Percentiles rank a stretch among this genome's conserved stretches.
phyloP scores from a whole-genome alignment of 2,888 invertebrate species.

The Alentia gelatinosa region DNA sequence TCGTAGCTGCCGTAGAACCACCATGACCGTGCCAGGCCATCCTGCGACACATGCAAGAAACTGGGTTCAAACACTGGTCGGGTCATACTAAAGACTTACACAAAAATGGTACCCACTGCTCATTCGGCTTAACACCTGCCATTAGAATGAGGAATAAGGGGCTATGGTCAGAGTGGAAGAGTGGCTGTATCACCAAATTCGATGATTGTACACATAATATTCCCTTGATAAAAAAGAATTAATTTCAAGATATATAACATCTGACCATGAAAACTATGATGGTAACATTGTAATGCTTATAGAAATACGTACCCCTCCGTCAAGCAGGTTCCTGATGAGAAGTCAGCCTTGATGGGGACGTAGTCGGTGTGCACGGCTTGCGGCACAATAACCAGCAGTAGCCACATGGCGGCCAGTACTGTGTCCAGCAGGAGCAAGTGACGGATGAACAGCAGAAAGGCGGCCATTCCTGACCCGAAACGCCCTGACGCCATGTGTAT shows the following conservation, averaged over 20 bases:
- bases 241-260: too few relatives aligned
- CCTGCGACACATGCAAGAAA: neutral
- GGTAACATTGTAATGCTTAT: too few relatives aligned
- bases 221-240: too few relatives aligned
- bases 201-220: too few relatives aligned
- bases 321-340: conserved; percentile 41
- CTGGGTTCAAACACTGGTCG: neutral
- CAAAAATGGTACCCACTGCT: too few relatives aligned
- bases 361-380: conserved; percentile 9
- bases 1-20: conserved; percentile 43
- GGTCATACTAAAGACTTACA: too few relatives aligned
- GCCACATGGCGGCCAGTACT: neutral
- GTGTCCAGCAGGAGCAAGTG: conserved; percentile 4
- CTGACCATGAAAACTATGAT: too few relatives aligned
- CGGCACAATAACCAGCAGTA: neutral
- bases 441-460: conserved; percentile 36
- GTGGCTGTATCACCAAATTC: too few relatives aligned
- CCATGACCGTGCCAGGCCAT: conserved; percentile 32
- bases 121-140: too few relatives aligned
- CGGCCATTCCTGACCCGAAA: conserved; percentile 12
- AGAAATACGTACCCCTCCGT: neutral
- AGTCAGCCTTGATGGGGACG: neutral
- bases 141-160: too few relatives aligned
- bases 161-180: too few relatives aligned
- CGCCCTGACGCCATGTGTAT: conserved; percentile 15